Percentiles rank a stretch among this genome's conserved stretches.
These are phyloP conservation scores for Ptychoptera albimana DNA, from an alignment of 2,888 invertebrate genomes.

Conservation along the genomic window DNA sequence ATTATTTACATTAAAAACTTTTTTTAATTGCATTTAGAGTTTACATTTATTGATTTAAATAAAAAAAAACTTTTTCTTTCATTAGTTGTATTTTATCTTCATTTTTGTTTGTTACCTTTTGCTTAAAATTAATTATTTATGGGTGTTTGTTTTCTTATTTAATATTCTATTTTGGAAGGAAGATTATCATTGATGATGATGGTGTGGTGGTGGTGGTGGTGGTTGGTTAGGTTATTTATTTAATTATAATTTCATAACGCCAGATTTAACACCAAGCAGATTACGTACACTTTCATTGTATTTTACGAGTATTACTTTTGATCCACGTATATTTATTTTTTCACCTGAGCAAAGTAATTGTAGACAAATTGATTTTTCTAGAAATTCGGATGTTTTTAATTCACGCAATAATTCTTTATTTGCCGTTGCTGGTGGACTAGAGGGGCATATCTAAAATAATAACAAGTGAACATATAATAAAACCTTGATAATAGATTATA, in stretches of 20 bases:
- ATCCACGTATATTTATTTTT: slow-evolving; percentile 61
- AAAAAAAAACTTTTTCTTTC: neutral
- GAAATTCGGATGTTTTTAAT: slow-evolving; percentile 62
- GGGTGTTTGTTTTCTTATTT: too few species aligned
- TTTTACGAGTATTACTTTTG: slow-evolving; percentile 65
- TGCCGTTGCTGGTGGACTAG: slow-evolving; percentile 17
- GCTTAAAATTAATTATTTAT: too few species aligned
- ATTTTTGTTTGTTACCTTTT: too few species aligned
- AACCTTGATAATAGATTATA: slow-evolving; percentile 15
- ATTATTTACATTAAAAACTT: too few species aligned
- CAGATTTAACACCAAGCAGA: slow-evolving; percentile 65
- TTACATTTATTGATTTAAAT: neutral
- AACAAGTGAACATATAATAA: slow-evolving; percentile 16
- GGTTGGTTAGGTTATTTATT: too few species aligned
- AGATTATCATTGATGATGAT: too few species aligned
- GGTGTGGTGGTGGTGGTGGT: too few species aligned
- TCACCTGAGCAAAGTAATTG: slow-evolving; percentile 63
- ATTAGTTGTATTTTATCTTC: neutral
- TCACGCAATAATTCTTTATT: slow-evolving; percentile 39
- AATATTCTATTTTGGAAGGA: too few species aligned
- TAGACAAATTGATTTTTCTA: slow-evolving; percentile 65
- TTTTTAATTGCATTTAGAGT: neutral
- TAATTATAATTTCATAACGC: slow-evolving; percentile 46
- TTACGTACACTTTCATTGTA: slow-evolving; percentile 72
- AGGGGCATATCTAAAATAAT: slow-evolving; percentile 24